phyloP scores from a whole-genome alignment of 2,888 invertebrate genomes.

The Cephonodes hylas region DNA sequence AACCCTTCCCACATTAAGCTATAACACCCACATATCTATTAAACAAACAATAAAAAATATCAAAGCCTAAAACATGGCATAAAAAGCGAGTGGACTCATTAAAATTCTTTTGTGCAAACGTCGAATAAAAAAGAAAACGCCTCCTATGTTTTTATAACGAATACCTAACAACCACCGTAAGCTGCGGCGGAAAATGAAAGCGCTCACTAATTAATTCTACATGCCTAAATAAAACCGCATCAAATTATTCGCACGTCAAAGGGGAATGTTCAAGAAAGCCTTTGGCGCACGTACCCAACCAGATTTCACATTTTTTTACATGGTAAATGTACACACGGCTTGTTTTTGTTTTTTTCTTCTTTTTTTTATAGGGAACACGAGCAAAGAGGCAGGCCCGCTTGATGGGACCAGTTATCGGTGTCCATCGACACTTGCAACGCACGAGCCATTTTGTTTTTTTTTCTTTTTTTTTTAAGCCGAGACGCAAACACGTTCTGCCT shows the following conservation, averaged over 20 bases:
- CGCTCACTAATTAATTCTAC: slow-evolving; percentile 63
- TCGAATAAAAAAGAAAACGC: slow-evolving; percentile 33
- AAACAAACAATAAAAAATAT: slow-evolving; percentile 6
- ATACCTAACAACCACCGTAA: slow-evolving; percentile 44
- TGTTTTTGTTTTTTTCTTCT: no score
- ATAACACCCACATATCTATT: slow-evolving; percentile 4
- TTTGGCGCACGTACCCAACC: slow-evolving; percentile 21
- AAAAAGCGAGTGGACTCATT: slow-evolving; percentile 40
- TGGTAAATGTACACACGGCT: neutral
- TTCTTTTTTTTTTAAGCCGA: neutral
- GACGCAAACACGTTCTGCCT: neutral
- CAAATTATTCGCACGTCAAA: slow-evolving; percentile 29
- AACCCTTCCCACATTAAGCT: slow-evolving; percentile 6
- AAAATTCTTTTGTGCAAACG: slow-evolving; percentile 52
- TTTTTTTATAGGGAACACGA: neutral
- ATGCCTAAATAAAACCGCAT: slow-evolving; percentile 48
- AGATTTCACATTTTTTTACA: neutral
- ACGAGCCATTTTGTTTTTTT: neutral
- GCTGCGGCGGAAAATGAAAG: slow-evolving; percentile 50
- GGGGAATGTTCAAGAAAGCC: slow-evolving; percentile 47
- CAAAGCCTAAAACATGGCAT: slow-evolving; percentile 6
- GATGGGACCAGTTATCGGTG: neutral
- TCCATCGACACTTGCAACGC: neutral
- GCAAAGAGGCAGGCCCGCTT: neutral
- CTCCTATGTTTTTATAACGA: slow-evolving; percentile 51